Conservation (phyloP, 2,113 vertebrate genomes). For the Melanotaenia duboulayi region DNA sequence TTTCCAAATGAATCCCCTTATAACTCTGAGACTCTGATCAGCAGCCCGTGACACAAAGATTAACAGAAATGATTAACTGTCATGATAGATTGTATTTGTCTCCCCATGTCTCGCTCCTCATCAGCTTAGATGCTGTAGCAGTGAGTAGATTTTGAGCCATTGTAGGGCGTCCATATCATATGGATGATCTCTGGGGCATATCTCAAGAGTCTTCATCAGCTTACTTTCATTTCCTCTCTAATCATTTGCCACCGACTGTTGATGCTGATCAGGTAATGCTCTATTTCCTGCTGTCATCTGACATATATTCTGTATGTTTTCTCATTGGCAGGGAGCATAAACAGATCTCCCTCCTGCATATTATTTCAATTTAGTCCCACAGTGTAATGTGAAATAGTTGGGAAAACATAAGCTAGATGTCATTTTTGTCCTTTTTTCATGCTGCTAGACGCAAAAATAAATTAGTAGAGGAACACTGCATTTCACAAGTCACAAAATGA, state of each 20-base stretch:
- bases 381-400: too few relatives aligned
- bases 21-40: constrained; percentile 63
- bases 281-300: constrained; percentile 32
- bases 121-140: constrained; percentile 13
- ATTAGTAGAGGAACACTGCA: too few relatives aligned
- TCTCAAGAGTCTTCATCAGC: constrained; percentile 62
- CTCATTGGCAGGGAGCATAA: not conserved
- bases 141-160: constrained; percentile 37
- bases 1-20: constrained; percentile 71
- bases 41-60: constrained; percentile 71
- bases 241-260: constrained; percentile 20
- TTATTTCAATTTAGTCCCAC: too few relatives aligned
- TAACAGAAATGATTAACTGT: constrained; percentile 80
- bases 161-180: constrained; percentile 46
- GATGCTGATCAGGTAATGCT: constrained; percentile 36
- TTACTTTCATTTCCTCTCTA: constrained; percentile 69
- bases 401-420: too few relatives aligned
- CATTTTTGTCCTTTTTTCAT: not conserved
- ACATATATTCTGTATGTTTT: constrained; percentile 12
- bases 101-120: constrained; percentile 51
- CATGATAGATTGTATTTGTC: constrained; percentile 69
- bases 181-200: constrained; percentile 46
- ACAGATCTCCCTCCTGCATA: not conserved
- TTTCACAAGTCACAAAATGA: too few relatives aligned
- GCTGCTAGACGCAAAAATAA: not conserved